phyloP scores from a whole-genome alignment of 2,113 vertebrate species.

The Poeciliopsis retropinna region DNA sequence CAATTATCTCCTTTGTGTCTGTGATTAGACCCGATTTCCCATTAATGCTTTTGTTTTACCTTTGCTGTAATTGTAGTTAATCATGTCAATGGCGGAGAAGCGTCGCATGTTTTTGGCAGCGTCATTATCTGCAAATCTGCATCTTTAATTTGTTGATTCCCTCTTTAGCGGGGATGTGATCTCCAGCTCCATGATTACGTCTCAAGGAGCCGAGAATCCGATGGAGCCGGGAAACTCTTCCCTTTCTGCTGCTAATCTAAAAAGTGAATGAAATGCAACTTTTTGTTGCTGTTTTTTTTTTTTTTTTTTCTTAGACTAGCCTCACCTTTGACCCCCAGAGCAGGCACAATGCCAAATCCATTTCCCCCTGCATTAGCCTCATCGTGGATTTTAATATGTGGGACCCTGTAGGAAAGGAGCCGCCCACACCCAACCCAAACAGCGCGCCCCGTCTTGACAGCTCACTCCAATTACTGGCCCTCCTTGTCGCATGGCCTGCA shows the following conservation, averaged over 20 bases:
- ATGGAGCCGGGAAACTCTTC: background rate
- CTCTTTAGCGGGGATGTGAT: slow-evolving; percentile 40
- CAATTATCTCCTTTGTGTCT: slow-evolving; percentile 58
- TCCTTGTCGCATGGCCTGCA: slow-evolving; percentile 66
- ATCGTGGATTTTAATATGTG: slow-evolving; percentile 72
- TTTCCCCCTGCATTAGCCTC: slow-evolving; percentile 80
- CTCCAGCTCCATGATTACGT: slow-evolving; percentile 36
- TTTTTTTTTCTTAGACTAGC: slow-evolving; percentile 1
- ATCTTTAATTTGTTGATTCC: slow-evolving; percentile 57
- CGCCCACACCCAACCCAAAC: slow-evolving; percentile 35
- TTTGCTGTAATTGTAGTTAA: slow-evolving; percentile 52
- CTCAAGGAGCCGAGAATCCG: slow-evolving; percentile 41
- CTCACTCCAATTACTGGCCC: slow-evolving; percentile 74
- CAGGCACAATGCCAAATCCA: slow-evolving; percentile 55
- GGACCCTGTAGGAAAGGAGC: slow-evolving; percentile 69
- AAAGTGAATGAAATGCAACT: background rate
- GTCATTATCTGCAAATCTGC: slow-evolving; percentile 59
- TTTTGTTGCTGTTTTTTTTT: background rate
- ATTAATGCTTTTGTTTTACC: slow-evolving; percentile 56
- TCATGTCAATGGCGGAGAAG: slow-evolving; percentile 43
- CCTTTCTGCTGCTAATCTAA: background rate
- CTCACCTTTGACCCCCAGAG: slow-evolving; percentile 42
- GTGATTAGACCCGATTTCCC: slow-evolving; percentile 52
- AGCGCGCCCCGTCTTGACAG: slow-evolving; percentile 72
- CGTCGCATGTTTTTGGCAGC: background rate